Conservation (phyloP, 2,888 invertebrate genomes). For the Cryptus viduatorius region DNA sequence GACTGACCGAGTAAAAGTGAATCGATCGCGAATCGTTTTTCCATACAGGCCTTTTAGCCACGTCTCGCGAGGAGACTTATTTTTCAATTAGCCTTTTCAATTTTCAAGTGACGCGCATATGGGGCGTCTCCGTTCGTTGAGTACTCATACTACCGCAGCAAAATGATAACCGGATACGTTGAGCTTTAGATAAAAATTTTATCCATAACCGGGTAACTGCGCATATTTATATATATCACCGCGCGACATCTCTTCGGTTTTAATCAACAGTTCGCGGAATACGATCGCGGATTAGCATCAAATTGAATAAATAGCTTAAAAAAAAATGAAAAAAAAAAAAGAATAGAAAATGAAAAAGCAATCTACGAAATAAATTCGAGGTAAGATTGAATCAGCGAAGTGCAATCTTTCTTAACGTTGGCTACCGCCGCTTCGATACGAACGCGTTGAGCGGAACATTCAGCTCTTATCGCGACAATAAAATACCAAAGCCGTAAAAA, state of each 20-base stretch:
- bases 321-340: too few species aligned
- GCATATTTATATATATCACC: too few species aligned
- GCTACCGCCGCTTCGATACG: background rate
- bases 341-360: too few species aligned
- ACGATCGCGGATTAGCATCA: too few species aligned
- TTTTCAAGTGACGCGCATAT: conserved; percentile 2
- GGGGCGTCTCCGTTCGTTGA: background rate
- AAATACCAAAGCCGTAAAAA: conserved; percentile 44
- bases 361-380: too few species aligned
- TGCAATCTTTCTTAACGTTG: background rate
- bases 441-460: conserved; percentile 22
- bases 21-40: conserved; percentile 49
- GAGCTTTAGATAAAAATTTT: background rate
- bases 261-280: too few species aligned
- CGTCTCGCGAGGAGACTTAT: conserved; percentile 33
- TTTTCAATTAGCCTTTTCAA: conserved; percentile 41
- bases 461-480: conserved; percentile 53
- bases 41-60: conserved; percentile 2
- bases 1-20: conserved; percentile 9
- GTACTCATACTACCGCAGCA: background rate
- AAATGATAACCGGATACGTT: background rate
- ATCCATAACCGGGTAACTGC: too few species aligned
- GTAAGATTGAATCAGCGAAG: background rate
- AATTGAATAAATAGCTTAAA: too few species aligned
- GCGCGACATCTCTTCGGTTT: too few species aligned